A percentile compares a stretch with the other conserved stretches of the same genome.
Evolutionary conservation across 2,888 invertebrate genomes (phyloP).

Genomic region (Rhaphigaster nebulosa): DNA sequence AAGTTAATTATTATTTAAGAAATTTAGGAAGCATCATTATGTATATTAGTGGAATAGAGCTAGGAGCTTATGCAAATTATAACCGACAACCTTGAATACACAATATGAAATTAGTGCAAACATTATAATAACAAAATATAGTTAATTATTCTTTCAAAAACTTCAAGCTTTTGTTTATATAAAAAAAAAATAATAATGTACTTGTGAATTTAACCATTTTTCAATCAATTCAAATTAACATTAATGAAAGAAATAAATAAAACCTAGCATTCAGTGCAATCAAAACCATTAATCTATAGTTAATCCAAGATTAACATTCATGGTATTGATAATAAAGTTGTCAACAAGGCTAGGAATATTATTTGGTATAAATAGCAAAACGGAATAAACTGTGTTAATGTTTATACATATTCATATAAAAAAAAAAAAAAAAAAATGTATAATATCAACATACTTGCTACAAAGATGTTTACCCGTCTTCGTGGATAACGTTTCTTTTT

Average conservation of each 20-base stretch:
- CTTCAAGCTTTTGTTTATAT: neutral
- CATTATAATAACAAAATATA: neutral
- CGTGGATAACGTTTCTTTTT: constrained; percentile 31
- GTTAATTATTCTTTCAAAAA: neutral
- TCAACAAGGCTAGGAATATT: neutral
- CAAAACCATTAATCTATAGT: neutral
- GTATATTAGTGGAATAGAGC: neutral
- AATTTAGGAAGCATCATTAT: neutral
- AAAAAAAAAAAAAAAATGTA: neutral
- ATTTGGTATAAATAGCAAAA: neutral
- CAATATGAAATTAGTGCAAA: neutral
- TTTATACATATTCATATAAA: neutral
- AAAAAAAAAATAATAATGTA: neutral
- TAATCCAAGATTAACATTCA: constrained; percentile 35
- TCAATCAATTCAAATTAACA: neutral
- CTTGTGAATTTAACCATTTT: neutral
- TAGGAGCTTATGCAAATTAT: neutral
- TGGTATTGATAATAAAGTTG: neutral
- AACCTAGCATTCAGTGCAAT: neutral
- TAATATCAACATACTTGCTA: constrained; percentile 56
- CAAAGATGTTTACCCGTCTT: constrained; percentile 50
- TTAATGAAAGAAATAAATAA: neutral
- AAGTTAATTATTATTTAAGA: neutral
- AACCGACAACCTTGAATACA: neutral
- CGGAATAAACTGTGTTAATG: neutral